Base-by-base conservation (phyloP, 2,888 invertebrate species). In the Melipona bicolor region DNA sequence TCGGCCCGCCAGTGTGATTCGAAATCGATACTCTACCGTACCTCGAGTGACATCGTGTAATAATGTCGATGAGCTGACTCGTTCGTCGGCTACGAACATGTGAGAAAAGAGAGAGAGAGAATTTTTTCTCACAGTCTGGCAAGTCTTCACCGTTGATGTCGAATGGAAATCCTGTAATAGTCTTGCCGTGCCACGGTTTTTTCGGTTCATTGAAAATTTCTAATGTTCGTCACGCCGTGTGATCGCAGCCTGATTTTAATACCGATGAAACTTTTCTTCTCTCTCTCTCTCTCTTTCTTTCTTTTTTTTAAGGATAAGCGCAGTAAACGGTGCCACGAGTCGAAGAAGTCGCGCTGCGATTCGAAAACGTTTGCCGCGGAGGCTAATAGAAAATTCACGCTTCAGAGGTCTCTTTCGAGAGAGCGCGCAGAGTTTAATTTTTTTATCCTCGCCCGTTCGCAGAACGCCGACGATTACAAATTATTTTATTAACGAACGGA, bases 11-110 rank as follows among this genome's bases (percentile, higher is more conserved):
- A 83, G 86, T 84, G 83, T 87, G 89, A 87, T 89, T 89, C 89
- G 89, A 84, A 89, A 89, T 89, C 89, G 89, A 89, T 89, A 87
- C 79, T 17, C 17, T 81, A 72, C 43, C 76, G 77, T 87, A 86
- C 76, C 83, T 86, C 80, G 78, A 85, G 87, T 86, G 90, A 89
- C 89, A 90, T 89, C 86, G 88, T 88, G 86, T 89, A 90, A 89
- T 89, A 87, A 87, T 90, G 86, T 88, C 88, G 89, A 89, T 89
- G 79, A 85, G 85, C 78, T 84, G 88, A 87, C 88, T 88, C 77
- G 83, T 72, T 88, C 77, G 83, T 72, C 81, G 87, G 79, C 79
- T 68, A 75, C 65, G 78, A 68, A 72, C 65, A 64, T 21, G 69
- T 17, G 69, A 17, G 50, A n/a, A 15, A 3, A 11, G 9, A 21